Conservation (phyloP, 2,888 invertebrate genomes). For the Torymus texanus region DNA sequence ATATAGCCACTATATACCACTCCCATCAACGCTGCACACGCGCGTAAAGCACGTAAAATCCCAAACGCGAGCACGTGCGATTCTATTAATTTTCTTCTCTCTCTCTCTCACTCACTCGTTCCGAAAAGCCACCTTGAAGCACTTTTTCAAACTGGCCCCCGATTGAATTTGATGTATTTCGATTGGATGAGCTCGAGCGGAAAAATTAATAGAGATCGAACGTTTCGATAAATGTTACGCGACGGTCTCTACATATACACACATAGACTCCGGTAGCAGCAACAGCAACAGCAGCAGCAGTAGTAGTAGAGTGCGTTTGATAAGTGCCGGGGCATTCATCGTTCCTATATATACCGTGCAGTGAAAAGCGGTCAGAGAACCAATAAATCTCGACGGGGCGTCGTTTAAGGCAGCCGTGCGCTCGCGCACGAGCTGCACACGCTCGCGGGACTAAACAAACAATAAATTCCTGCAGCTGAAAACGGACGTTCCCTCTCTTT, state of each 20-base stretch:
- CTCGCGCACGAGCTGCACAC: too few relatives aligned
- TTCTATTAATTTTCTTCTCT: too few relatives aligned
- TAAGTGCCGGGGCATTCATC: conserved; percentile 54
- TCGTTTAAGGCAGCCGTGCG: conserved; percentile 53
- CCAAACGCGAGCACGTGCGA: too few relatives aligned
- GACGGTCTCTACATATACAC: not conserved
- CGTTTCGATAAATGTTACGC: conserved; percentile 39
- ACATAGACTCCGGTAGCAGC: too few relatives aligned
- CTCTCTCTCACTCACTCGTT: too few relatives aligned
- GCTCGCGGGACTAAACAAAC: conserved; percentile 65
- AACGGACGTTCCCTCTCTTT: conserved; percentile 59
- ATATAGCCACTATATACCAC: too few relatives aligned
- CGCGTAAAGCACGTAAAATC: too few relatives aligned
- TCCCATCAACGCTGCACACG: too few relatives aligned
- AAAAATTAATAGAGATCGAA: conserved; percentile 36
- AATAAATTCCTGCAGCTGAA: conserved; percentile 66
- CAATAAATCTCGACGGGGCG: conserved; percentile 56
- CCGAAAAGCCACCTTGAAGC: too few relatives aligned
- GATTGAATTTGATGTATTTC: conserved; percentile 30
- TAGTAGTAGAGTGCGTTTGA: conserved; percentile 29
- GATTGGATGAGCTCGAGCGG: conserved; percentile 21
- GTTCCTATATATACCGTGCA: conserved; percentile 15
- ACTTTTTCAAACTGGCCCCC: not conserved
- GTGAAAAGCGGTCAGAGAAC: conserved; percentile 53
- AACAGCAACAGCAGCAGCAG: too few relatives aligned